Conservation (phyloP, 2,888 invertebrate species). For the Ormyrus thymus region DNA sequence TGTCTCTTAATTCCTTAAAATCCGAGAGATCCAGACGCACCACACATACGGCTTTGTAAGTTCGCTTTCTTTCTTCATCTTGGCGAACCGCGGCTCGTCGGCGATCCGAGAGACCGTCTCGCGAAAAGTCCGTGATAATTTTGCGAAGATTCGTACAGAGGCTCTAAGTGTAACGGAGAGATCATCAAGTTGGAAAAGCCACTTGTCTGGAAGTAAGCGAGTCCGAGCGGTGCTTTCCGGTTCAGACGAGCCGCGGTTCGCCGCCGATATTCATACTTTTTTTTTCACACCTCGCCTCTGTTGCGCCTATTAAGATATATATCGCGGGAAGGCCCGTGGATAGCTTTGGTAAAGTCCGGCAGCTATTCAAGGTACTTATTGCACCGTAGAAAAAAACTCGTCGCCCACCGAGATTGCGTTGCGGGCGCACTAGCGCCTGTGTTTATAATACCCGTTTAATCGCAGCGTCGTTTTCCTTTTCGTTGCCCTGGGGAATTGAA, state of each 20-base stretch:
- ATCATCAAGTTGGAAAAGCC: too few species aligned
- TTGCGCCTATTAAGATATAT: conserved; percentile 10
- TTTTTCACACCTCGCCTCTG: not conserved
- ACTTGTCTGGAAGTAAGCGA: too few species aligned
- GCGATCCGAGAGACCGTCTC: too few species aligned
- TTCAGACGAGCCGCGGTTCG: too few species aligned
- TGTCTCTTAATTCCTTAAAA: conserved; percentile 18
- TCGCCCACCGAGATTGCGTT: conserved; percentile 9
- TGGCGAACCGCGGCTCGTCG: too few species aligned
- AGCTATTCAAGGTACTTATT: conserved; percentile 52
- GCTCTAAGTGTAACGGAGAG: too few species aligned
- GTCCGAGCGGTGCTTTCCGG: too few species aligned
- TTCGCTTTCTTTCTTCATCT: conserved; percentile 16
- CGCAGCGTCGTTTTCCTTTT: not conserved
- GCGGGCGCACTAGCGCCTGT: not conserved
- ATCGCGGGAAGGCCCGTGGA: conserved; percentile 33
- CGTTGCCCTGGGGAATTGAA: not conserved
- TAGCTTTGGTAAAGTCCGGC: conserved; percentile 6
- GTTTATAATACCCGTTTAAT: not conserved
- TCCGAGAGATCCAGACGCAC: conserved; percentile 31
- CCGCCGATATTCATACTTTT: too few species aligned
- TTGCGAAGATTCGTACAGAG: too few species aligned
- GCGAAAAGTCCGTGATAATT: too few species aligned
- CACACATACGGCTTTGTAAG: conserved; percentile 12
- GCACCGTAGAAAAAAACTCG: conserved; percentile 44